Evolutionary conservation across 2,888 invertebrate species (phyloP), one percentile per base, ranked within the genome.

Genomic region (Polydrusus tereticollis): DNA sequence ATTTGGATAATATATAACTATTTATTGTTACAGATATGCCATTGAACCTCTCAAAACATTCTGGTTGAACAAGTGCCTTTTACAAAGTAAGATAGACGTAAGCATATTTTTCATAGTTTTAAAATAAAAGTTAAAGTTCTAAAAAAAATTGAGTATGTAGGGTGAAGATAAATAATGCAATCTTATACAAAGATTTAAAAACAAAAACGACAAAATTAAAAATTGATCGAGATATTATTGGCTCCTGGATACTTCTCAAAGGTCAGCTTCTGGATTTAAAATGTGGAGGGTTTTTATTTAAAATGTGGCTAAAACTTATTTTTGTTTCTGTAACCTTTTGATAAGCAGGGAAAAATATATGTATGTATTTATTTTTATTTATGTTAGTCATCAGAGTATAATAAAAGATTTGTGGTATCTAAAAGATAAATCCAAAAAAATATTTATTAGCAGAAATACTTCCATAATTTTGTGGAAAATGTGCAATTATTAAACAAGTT

Each of bases 1-100:
- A n/a, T n/a, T n/a, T n/a, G n/a, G n/a, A n/a, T 10, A 20, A 45
- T 12, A 18, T 14, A 50, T 26, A n/a, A n/a, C n/a, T n/a, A 57
- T 76, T 78, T 75, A 75, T 81, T 75, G 76, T 91, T 91, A 71
- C 90, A 95, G 95, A 95, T 93, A 92, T 93, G 90, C 95, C 95
- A 86, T 88, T 95, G 86, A 95, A 95, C 88, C 89, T 95, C 88
- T 95, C 94, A 84, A 95, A 95, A 89, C 94, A 94, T 89, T 88
- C 88, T 83, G 88, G 89, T 85, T 89, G 87, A 88, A 23, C 85
- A 77, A 73, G 83, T 83, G 83, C 83, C 84, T 83, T 83, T 52
- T 64, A 57, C 23, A 60, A 4, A 38, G 68, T 60, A 68, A 59
- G 60, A 45, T 58, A 67, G n/a, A 43, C 29, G 43, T 64, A 55